Base-by-base conservation (phyloP, 2,113 vertebrate genomes). In the Lutjanus erythropterus region DNA sequence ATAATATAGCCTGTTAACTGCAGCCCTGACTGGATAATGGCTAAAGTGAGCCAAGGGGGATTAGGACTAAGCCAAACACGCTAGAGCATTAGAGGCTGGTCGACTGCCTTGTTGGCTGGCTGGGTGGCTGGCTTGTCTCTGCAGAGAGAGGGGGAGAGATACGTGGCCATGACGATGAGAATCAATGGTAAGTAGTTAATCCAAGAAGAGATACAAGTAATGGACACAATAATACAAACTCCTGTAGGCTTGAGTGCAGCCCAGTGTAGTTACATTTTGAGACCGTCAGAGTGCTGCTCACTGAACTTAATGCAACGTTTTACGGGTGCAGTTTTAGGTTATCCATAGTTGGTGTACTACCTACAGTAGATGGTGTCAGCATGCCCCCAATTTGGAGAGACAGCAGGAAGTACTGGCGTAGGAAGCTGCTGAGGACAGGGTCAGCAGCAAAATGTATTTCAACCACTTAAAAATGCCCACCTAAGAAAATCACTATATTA, bases 1-100 rank as follows among this genome's bases (percentile, higher is more conserved):
- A 82, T 81, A 91, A 91, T 92, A 85, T 81, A 93, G 87, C 86
- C 79, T 86, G 91, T 93, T 93, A 93, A 91, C 91, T 91, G 86
- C 81, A 89, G 81, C 81, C 83, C 80, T 81, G 80, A 79, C 78
- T 88, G 83, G 83, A 81, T 93, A 92, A 93, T 84, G 90, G 90
- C 90, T 92, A 66, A 89, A 92, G 77, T 90, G 84, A 92, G 89
- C 89, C 88, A 88, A 86, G 71, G 79, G 91, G 89, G 91, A 93
- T 93, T 94, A 93, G 44, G 47, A 74, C 81, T 89, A 91, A 91
- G 83, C 81, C 86, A 91, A 78, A 89, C 80, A 92, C 60, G 84
- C 78, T 67, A 44, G 47, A 86, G 85, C 79, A 93, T 88, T 90
- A 86, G 73, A 81, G 67, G 86, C 55, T 86, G 81, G 74, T 79